Evolutionary conservation across 2,888 invertebrate genomes (phyloP).

Genomic region (Megaustenia siamemsis): DNA sequence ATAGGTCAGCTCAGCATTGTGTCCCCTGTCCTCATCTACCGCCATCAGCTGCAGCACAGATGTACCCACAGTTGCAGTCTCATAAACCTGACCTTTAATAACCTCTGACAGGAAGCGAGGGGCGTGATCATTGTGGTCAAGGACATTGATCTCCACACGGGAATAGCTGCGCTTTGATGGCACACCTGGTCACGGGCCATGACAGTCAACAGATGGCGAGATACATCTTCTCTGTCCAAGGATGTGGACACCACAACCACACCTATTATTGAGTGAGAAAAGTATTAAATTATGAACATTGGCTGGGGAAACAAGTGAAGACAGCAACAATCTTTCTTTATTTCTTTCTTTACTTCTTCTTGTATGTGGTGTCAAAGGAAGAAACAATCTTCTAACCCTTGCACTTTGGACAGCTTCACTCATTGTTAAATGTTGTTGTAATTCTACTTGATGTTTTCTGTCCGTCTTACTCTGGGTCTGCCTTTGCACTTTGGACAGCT

Average conservation of each 20-base stretch:
- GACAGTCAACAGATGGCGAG: constrained; percentile 90
- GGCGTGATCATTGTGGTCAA: constrained; percentile 93
- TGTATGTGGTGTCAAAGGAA: too few species aligned
- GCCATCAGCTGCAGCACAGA: constrained; percentile 87
- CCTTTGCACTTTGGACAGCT: too few species aligned
- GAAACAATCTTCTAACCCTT: too few species aligned
- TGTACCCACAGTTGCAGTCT: constrained; percentile 76
- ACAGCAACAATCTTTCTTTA: background rate
- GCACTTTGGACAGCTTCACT: too few species aligned
- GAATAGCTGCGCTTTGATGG: constrained; percentile 91
- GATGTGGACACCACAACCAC: constrained; percentile 84
- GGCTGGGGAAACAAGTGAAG: too few species aligned
- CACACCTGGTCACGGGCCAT: constrained; percentile 93
- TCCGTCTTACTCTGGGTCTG: too few species aligned
- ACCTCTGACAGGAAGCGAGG: constrained; percentile 92
- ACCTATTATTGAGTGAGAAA: too few species aligned
- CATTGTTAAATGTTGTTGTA: too few species aligned
- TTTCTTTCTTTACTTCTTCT: background rate
- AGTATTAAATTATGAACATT: too few species aligned
- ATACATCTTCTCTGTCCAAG: constrained; percentile 90
- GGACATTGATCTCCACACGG: constrained; percentile 88
- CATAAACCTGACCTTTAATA: constrained; percentile 83
- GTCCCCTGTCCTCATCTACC: constrained; percentile 91
- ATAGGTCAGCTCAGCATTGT: constrained; percentile 89
- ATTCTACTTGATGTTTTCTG: too few species aligned